A percentile compares a stretch with the other conserved stretches of the same genome.
Evolutionary conservation across 2,888 invertebrate genomes (phyloP).

Genomic region (Eupithecia exiguata): DNA sequence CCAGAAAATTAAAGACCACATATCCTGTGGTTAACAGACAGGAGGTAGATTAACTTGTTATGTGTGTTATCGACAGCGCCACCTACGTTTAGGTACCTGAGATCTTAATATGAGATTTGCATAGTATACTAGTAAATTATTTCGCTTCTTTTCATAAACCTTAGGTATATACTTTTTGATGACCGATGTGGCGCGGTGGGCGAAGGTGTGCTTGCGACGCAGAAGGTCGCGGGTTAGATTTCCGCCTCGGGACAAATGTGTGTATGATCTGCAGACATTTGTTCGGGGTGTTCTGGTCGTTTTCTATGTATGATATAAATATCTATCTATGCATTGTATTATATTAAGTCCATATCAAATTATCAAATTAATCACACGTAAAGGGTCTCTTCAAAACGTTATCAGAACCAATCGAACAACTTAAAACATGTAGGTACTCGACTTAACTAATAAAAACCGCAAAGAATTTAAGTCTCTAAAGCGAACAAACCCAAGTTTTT

Average conservation of each 20-base stretch:
- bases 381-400: background rate
- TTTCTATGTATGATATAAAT: no score
- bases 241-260: no score
- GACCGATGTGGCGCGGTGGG: no score
- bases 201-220: no score
- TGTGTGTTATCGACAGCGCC: conserved; percentile 22
- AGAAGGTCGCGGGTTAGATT: no score
- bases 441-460: background rate
- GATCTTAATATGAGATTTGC: background rate
- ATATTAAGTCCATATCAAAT: no score
- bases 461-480: conserved; percentile 3
- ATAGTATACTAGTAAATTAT: background rate
- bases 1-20: background rate
- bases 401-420: background rate
- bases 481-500: background rate
- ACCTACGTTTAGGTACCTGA: conserved; percentile 4
- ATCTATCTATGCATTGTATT: no score
- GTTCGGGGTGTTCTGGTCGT: no score
- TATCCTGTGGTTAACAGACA: conserved; percentile 24
- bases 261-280: no score
- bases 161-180: no score
- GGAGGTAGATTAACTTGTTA: conserved; percentile 30
- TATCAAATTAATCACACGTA: no score
- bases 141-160: no score
- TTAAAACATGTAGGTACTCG: background rate